Base-by-base conservation (phyloP, 1,140 invertebrate genomes). In the Probaryconus sp. region DNA sequence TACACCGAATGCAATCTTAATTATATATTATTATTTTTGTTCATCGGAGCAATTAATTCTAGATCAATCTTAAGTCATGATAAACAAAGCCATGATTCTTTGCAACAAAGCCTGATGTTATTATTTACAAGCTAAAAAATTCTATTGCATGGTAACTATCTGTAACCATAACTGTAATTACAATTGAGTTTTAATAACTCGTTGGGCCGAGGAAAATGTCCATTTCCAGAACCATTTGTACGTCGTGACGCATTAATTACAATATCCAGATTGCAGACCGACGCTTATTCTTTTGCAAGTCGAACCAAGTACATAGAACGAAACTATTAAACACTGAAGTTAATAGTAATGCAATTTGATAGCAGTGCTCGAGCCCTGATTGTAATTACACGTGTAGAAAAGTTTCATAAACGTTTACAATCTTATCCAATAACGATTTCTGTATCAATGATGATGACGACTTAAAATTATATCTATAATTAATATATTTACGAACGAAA, bases 81-180 rank as follows among this genome's bases (percentile, higher is more conserved):
- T 40, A 45, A 38, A 61, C 35, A 38, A 5, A 17, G n/a, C n/a
- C 42, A 26, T 37, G 26, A 45, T 60, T 31, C 21, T 4, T 14
- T 5, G 30, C 14, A 55, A 65, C 50, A 65, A 65, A 65, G 61
- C 3, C n/a, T 30, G 18, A 5, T 18, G n/a, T 14, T 47, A 37
- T 61, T 31, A 43, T 48, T 40, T 10, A 6, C 5, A 24, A 9
- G 0, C 16, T 31, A 47, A 55, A 65, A 65, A 43, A 5, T 7
- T 6, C 5, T 5, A 2, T 6, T 2, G 13, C 6, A 16, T 30
- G 61, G 38, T n/a, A n/a, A n/a, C n/a, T n/a, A n/a, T n/a, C n/a
- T n/a, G n/a, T n/a, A n/a, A n/a, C n/a, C n/a, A 64, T 51, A 56
- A 56, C 64, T 53, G 13, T 68, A 74, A 74, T 68, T 63, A 68